Conservation (phyloP, 2,113 vertebrate genomes). For the Apodemus sylvaticus region DNA sequence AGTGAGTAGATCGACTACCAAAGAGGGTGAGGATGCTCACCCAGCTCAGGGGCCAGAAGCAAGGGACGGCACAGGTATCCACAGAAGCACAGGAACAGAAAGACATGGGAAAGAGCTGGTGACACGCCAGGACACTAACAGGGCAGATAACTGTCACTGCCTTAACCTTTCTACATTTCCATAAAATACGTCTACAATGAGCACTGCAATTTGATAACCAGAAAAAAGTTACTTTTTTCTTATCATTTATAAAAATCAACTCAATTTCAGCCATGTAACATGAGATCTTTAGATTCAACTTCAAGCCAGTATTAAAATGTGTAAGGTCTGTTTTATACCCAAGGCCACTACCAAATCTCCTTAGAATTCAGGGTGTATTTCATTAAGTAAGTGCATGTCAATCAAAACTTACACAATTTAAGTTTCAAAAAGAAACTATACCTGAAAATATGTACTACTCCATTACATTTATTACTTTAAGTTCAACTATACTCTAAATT, state of each 20-base stretch:
- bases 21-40: not conserved
- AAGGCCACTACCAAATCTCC: constrained; percentile 12
- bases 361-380: constrained; percentile 9
- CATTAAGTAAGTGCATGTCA: not conserved
- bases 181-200: not conserved
- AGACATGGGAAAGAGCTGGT: not conserved
- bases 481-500: constrained; percentile 9
- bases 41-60: not conserved
- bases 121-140: not conserved
- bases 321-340: not conserved
- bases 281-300: constrained; percentile 46
- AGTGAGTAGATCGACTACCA: not conserved
- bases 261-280: constrained; percentile 39
- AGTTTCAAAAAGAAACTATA: constrained; percentile 29
- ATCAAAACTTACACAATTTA: constrained; percentile 11
- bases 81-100: not conserved
- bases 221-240: not conserved
- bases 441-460: not conserved
- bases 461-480: not conserved
- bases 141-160: not conserved
- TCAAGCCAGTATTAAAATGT: constrained; percentile 40
- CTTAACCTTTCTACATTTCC: not conserved
- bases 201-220: constrained; percentile 10
- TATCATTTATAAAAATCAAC: not conserved
- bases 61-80: not conserved